Evolutionary conservation across 2,113 vertebrate genomes (phyloP), one percentile per base, ranked within the genome.

Genomic region (Dolichallabes microphthalmus): DNA sequence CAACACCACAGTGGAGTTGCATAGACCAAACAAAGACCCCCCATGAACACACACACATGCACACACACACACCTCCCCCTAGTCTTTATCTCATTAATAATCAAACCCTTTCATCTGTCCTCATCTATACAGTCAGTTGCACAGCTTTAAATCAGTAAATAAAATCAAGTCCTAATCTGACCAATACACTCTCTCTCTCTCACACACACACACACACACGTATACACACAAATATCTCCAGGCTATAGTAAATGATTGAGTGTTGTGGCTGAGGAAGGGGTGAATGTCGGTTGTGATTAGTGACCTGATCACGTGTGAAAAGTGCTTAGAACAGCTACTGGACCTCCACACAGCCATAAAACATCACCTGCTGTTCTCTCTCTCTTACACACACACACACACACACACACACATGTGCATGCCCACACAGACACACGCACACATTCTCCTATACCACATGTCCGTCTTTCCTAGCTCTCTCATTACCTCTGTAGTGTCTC

Each of bases 321-420:
- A 66, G 80, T 30, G 68, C 74, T 87, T 90, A 82, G 87, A 89
- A 85, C 69, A 87, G 87, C 88, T 61, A 52, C 85, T 88, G 86
- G 90, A 87, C 82, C 85, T 82, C 85, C 78, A 80, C 78, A 63
- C 22, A 32, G n/a, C 78, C 78, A 80, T 80, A 80, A 80, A 80
- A 63, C 78, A 45, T 87, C 84, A 91, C 89, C 89, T 93, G 92
- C 90, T 83, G 86, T 92, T 93, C 90, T 92, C 90, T 93, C 73
- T 45, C 45, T 45, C 45, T 8, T 35, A 92, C 91, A 93, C 66
- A 83, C 71, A 69, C 74, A 50, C 7, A 84, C 64, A 87, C 71
- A 84, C 77, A 85, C 87, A 88, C 81, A 86, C 90, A 87, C 78
- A 81, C 89, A 87, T 68, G 83, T 75, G 83, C 87, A 88, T 80